These are phyloP conservation scores for Erythrocercus mccallii DNA, from an alignment of 2,113 vertebrate genomes.

Conservation along the genomic window DNA sequence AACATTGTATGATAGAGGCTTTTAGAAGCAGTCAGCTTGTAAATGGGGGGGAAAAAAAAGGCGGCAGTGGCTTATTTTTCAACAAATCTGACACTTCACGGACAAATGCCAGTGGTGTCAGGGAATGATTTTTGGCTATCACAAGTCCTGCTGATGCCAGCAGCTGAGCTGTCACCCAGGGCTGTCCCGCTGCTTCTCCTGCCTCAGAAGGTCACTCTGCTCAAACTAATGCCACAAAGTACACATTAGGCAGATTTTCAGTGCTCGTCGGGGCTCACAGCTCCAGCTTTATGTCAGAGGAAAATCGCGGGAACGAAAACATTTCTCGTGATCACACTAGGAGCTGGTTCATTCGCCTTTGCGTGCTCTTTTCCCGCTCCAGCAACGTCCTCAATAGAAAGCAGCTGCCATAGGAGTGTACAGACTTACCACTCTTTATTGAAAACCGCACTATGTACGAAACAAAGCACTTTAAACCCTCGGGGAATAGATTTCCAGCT, in stretches of 20 bases:
- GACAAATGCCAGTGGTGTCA: neutral
- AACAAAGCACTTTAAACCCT: neutral
- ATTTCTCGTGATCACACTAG: neutral
- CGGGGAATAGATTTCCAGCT: neutral
- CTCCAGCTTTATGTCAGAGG: neutral
- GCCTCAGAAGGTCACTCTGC: neutral
- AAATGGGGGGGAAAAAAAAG: neutral
- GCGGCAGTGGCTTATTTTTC: neutral
- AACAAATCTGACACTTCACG: neutral
- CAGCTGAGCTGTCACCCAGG: neutral
- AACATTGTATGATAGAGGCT: neutral
- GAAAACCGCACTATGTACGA: fast-evolving
- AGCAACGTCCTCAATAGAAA: fast-evolving
- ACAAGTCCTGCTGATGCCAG: neutral
- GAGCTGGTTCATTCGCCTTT: no score
- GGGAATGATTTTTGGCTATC: neutral
- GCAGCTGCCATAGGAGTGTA: fast-evolving
- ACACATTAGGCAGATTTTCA: neutral
- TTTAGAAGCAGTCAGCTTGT: neutral
- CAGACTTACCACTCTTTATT: neutral
- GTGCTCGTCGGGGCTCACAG: neutral
- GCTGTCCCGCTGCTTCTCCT: neutral
- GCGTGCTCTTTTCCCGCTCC: neutral
- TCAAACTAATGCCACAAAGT: neutral
- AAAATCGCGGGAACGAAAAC: neutral